A percentile compares a stretch with the other conserved stretches of the same genome.
phyloP scores from a whole-genome alignment of 1,140 invertebrate genomes.

The Pseudomyrmex flavicornis region DNA sequence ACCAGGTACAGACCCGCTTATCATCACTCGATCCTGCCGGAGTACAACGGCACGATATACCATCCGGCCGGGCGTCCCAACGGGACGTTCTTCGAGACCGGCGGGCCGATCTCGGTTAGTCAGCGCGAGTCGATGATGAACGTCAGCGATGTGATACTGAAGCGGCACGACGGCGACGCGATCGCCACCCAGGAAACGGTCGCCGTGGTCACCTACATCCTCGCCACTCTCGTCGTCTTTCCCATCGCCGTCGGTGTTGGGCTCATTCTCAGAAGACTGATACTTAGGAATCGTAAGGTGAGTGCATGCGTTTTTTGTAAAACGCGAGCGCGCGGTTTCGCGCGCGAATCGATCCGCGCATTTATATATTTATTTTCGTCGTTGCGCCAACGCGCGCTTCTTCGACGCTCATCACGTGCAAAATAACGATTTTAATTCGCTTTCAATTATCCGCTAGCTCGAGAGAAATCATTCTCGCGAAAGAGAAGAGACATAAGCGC shows the following conservation, averaged over 20 bases:
- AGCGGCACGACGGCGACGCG: conserved; percentile 82
- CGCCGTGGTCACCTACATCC: conserved; percentile 83
- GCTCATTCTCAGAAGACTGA: conserved; percentile 85
- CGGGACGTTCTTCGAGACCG: conserved; percentile 77
- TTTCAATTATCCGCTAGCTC: neutral
- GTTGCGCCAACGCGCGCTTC: neutral
- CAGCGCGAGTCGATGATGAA: conserved; percentile 80
- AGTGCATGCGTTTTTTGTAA: conserved; percentile 36
- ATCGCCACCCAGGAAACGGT: conserved; percentile 83
- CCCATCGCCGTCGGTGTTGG: conserved; percentile 84
- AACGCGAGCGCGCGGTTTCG: neutral
- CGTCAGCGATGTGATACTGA: conserved; percentile 83
- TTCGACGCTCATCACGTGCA: too few species aligned
- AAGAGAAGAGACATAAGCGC: too few species aligned
- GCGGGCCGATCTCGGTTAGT: conserved; percentile 74
- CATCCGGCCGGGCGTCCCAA: conserved; percentile 74
- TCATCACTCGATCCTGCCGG: conserved; percentile 72
- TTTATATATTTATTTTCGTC: conserved; percentile 34
- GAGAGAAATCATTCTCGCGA: too few species aligned
- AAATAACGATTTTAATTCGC: conserved; percentile 10
- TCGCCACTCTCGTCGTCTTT: conserved; percentile 83
- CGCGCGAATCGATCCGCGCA: conserved; percentile 24
- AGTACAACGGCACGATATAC: conserved; percentile 73
- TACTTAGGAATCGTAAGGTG: conserved; percentile 85
- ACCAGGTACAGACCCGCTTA: conserved; percentile 72